These are phyloP conservation scores for Channa maculata DNA, from an alignment of 2,113 vertebrate species.

Conservation along the genomic window DNA sequence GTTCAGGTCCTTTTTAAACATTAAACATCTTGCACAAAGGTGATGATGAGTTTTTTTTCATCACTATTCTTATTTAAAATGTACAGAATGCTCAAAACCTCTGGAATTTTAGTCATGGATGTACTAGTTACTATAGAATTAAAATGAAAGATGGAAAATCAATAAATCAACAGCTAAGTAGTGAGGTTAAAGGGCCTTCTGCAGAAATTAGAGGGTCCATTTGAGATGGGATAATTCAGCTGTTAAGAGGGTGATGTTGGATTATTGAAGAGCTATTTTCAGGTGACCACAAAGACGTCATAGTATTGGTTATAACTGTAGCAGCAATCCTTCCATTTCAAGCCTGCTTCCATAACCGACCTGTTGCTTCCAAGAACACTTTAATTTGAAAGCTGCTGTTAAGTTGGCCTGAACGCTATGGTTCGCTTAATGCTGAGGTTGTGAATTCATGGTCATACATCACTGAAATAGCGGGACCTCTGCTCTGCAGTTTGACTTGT, in stretches of 20 bases:
- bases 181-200: not conserved
- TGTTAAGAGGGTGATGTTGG: not conserved
- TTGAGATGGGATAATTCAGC: slow-evolving; percentile 2
- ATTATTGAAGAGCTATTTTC: slow-evolving; percentile 28
- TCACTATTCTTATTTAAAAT: too few relatives aligned
- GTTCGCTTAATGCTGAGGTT: slow-evolving; percentile 12
- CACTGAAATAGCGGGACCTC: slow-evolving; percentile 12
- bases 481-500: not conserved
- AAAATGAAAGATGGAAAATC: slow-evolving; percentile 4
- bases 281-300: not conserved
- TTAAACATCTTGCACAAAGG: too few relatives aligned
- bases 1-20: too few relatives aligned
- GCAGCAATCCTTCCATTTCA: not conserved
- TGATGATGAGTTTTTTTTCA: too few relatives aligned
- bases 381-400: not conserved
- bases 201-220: slow-evolving; percentile 18
- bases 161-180: slow-evolving; percentile 8
- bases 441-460: not conserved
- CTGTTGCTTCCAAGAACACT: slow-evolving; percentile 9
- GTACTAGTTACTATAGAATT: not conserved
- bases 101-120: too few relatives aligned
- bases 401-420: not conserved
- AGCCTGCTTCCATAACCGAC: not conserved
- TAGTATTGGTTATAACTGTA: not conserved
- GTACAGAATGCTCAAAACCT: too few relatives aligned